Evolutionary conservation across 2,888 invertebrate species (phyloP).

Genomic region (Sthenelais limicola): DNA sequence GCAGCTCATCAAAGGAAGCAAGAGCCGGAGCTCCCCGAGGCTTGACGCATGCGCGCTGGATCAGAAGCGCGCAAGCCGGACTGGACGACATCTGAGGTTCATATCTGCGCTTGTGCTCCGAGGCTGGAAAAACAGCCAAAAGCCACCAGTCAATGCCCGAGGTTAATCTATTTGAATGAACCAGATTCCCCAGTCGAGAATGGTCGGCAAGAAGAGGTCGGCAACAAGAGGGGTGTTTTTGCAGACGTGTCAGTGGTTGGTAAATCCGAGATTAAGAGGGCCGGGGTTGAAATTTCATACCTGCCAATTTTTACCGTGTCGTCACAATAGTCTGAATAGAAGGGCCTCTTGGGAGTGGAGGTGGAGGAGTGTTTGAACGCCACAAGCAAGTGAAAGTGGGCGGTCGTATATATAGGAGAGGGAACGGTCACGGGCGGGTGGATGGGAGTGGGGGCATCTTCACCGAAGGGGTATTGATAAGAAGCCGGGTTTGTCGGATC

Average conservation of each 20-base stretch:
- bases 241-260: slow-evolving; percentile 33
- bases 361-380: too few relatives aligned
- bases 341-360: too few relatives aligned
- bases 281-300: slow-evolving; percentile 35
- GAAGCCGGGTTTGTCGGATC: slow-evolving; percentile 12
- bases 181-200: slow-evolving; percentile 32
- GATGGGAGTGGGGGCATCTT: too few relatives aligned
- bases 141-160: slow-evolving; percentile 36
- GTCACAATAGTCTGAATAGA: slow-evolving; percentile 20
- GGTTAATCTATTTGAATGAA: slow-evolving; percentile 38
- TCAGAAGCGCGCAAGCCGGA: too few relatives aligned
- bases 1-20: slow-evolving; percentile 29
- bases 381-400: too few relatives aligned
- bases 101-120: too few relatives aligned
- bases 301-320: slow-evolving; percentile 35
- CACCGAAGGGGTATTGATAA: slow-evolving; percentile 30
- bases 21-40: too few relatives aligned
- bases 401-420: too few relatives aligned
- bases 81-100: too few relatives aligned
- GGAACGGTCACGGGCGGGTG: too few relatives aligned
- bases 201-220: slow-evolving; percentile 4
- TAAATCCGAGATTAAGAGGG: slow-evolving; percentile 32
- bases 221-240: slow-evolving; percentile 37
- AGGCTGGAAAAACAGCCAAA: too few relatives aligned
- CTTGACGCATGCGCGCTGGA: too few relatives aligned